These are phyloP conservation scores for Neria commutata DNA, from an alignment of 2,888 invertebrate species.

Conservation along the genomic window DNA sequence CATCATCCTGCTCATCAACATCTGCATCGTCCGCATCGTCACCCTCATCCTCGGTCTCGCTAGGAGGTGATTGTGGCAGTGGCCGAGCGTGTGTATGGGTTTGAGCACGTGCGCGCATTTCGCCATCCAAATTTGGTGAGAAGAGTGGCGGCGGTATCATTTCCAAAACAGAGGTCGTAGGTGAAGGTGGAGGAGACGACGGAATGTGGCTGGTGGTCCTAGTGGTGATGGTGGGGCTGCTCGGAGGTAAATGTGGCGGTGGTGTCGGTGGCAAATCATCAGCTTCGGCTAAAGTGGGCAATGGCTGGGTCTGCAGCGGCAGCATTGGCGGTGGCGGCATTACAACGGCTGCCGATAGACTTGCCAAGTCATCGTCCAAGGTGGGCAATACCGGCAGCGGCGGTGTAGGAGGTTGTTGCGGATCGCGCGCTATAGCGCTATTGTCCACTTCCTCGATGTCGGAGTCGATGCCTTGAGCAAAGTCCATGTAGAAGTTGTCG, in stretches of 20 bases:
- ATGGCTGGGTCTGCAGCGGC: constrained; percentile 38
- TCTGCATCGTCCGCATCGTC: constrained; percentile 34
- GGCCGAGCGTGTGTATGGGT: constrained; percentile 3
- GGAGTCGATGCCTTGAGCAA: constrained; percentile 87
- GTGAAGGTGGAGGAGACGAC: constrained; percentile 39
- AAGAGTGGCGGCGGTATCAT: constrained; percentile 52
- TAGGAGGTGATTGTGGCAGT: constrained; percentile 32
- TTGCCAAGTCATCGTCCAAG: constrained; percentile 12
- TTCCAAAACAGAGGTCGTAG: constrained; percentile 48
- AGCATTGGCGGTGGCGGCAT: constrained; percentile 34
- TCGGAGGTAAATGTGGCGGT: constrained; percentile 42
- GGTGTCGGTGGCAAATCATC: constrained; percentile 56
- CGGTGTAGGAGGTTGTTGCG: constrained; percentile 36
- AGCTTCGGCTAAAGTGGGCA: constrained; percentile 52
- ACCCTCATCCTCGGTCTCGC: constrained; percentile 41
- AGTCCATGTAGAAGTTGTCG: constrained; percentile 90
- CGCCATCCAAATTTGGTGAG: constrained; percentile 39
- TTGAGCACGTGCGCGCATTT: constrained; percentile 35
- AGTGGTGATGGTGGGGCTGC: too few relatives aligned
- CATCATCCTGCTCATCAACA: constrained; percentile 31
- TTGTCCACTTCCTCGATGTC: constrained; percentile 85
- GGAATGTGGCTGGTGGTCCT: constrained; percentile 29
- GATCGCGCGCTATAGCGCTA: constrained; percentile 66
- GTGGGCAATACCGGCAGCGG: constrained; percentile 38
- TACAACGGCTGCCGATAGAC: constrained; percentile 37